phyloP scores from a whole-genome alignment of 2,113 vertebrate genomes.

The Cairina moschata region DNA sequence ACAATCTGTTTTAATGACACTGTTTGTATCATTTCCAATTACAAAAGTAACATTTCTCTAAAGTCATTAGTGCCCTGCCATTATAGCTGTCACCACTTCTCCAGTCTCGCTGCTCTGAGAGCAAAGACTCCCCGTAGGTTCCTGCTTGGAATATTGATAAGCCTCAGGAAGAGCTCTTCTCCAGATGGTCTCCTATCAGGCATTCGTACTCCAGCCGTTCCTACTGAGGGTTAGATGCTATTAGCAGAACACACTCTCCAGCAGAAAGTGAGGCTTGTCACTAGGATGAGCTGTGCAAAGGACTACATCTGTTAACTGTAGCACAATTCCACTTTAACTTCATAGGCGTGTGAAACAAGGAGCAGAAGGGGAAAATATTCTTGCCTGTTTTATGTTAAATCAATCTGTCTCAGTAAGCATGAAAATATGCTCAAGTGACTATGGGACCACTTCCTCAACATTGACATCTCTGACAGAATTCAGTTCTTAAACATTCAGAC shows the following conservation, averaged over 20 bases:
- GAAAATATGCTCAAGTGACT: background rate
- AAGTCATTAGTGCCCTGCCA: background rate
- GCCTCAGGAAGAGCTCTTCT: background rate
- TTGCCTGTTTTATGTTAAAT: background rate
- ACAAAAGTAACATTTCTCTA: background rate
- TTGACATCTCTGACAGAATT: background rate
- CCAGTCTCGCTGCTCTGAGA: background rate
- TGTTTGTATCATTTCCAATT: slow-evolving; percentile 13
- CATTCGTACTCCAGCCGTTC: background rate
- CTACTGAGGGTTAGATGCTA: background rate
- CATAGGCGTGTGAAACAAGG: background rate
- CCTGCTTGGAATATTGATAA: slow-evolving; percentile 10
- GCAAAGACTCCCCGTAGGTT: background rate
- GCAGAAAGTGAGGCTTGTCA: background rate
- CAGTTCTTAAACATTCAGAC: background rate
- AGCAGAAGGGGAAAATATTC: background rate
- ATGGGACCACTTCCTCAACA: background rate
- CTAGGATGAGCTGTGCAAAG: background rate
- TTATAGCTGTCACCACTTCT: background rate
- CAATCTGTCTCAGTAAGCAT: background rate
- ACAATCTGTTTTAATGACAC: slow-evolving; percentile 12
- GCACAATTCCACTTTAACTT: background rate
- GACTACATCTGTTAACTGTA: background rate
- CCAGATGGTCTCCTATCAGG: background rate
- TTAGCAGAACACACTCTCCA: background rate